phyloP scores from a whole-genome alignment of 2,113 vertebrate genomes.

The Dicentrarchus labrax region DNA sequence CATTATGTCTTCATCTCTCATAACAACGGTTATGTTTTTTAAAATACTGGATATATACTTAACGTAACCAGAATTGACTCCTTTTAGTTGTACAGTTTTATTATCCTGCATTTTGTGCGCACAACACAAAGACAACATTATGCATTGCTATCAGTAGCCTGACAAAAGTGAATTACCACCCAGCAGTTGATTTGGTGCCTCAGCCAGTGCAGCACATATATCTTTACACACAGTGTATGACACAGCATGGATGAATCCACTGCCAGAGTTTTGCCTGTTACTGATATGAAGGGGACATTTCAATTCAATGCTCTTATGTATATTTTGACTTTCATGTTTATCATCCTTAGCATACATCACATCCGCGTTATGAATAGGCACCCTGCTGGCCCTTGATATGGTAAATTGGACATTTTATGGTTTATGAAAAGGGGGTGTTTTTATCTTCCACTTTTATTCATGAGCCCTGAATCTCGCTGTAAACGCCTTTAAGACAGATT shows the following conservation, averaged over 20 bases:
- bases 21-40: neutral
- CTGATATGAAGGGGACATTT: slow-evolving; percentile 77
- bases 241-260: slow-evolving; percentile 73
- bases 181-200: slow-evolving; percentile 77
- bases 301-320: slow-evolving; percentile 69
- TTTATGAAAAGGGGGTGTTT: slow-evolving; percentile 75
- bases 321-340: slow-evolving; percentile 82
- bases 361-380: slow-evolving; percentile 73
- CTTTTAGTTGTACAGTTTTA: slow-evolving; percentile 35
- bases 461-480: slow-evolving; percentile 66
- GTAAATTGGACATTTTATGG: slow-evolving; percentile 86
- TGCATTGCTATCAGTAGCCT: slow-evolving; percentile 68
- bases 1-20: neutral
- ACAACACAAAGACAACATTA: slow-evolving; percentile 63
- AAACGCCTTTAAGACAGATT: slow-evolving; percentile 77
- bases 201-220: slow-evolving; percentile 70
- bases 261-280: slow-evolving; percentile 69
- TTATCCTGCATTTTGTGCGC: slow-evolving; percentile 38
- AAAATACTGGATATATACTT: slow-evolving; percentile 4
- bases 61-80: neutral
- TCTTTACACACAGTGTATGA: slow-evolving; percentile 60
- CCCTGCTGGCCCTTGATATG: slow-evolving; percentile 84
- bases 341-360: slow-evolving; percentile 80
- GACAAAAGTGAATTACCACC: slow-evolving; percentile 75
- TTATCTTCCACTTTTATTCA: slow-evolving; percentile 82